Conservation (phyloP, 2,797 vertebrate genomes). For the Cyclopterus lumpus region DNA sequence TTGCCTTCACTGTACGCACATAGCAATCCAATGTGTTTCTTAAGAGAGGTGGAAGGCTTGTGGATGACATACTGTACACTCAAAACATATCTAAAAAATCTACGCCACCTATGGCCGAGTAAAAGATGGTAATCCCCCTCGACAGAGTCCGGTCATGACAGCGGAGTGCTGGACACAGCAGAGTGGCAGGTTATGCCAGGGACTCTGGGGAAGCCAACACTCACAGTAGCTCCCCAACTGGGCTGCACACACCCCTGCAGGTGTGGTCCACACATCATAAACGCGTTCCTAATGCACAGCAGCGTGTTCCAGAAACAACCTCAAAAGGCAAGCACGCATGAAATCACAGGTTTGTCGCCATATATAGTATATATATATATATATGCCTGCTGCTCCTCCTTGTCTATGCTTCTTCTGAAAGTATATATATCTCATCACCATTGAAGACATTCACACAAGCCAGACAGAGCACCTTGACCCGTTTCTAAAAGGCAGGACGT, state of each 20-base stretch:
- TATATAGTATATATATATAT: slow-evolving; percentile 17
- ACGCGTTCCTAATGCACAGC: slow-evolving; percentile 68
- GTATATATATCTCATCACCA: not conserved
- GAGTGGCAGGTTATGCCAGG: slow-evolving; percentile 50
- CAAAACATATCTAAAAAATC: slow-evolving; percentile 12
- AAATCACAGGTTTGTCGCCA: no score
- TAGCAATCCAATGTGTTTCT: slow-evolving; percentile 15
- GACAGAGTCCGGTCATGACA: slow-evolving; percentile 18
- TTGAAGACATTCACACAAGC: not conserved
- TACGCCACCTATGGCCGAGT: not conserved
- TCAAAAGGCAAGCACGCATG: slow-evolving; percentile 60
- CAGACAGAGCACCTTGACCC: slow-evolving; percentile 3
- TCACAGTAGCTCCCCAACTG: slow-evolving; percentile 49
- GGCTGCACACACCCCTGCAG: slow-evolving; percentile 54
- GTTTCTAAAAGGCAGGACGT: slow-evolving; percentile 14
- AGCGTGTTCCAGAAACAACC: slow-evolving; percentile 65
- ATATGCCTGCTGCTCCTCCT: not conserved
- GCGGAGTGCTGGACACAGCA: slow-evolving; percentile 29
- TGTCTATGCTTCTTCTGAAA: not conserved
- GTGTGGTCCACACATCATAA: slow-evolving; percentile 77
- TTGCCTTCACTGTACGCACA: slow-evolving; percentile 30
- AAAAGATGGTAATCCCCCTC: slow-evolving; percentile 10
- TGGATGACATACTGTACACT: not conserved
- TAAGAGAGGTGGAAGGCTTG: not conserved
- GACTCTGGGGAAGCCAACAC: slow-evolving; percentile 49